Conservation (phyloP, 2,113 vertebrate species). For the Nycticryphes semicollaris region DNA sequence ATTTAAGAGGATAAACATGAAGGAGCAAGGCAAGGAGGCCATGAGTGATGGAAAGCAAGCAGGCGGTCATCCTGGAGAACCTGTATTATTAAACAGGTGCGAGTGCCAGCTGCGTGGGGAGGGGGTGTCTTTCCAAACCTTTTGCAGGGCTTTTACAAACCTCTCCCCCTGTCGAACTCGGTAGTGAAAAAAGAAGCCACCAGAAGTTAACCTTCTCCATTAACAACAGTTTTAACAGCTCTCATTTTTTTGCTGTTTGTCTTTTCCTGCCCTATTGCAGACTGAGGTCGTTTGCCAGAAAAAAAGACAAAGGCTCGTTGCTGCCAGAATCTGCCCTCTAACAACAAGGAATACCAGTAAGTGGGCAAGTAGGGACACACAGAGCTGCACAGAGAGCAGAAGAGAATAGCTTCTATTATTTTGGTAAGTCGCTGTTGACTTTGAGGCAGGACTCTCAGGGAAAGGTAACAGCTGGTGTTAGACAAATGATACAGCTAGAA, state of each 20-base stretch:
- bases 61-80: fast-evolving
- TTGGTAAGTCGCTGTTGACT: conserved; percentile 46
- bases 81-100: neutral
- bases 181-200: neutral
- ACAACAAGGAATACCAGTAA: conserved; percentile 41
- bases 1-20: neutral
- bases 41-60: neutral
- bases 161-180: neutral
- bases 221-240: neutral
- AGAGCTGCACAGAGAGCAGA: conserved; percentile 12
- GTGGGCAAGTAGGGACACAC: conserved; percentile 32
- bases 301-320: conserved; percentile 39
- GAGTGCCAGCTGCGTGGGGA: neutral
- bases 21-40: neutral
- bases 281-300: conserved; percentile 6
- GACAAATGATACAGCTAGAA: conserved; percentile 54
- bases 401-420: conserved; percentile 57
- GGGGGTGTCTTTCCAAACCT: neutral
- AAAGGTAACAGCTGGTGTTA: conserved; percentile 68
- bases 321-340: conserved; percentile 45
- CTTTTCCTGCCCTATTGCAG: neutral
- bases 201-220: neutral
- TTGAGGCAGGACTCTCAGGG: conserved; percentile 51
- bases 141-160: neutral
- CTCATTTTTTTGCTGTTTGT: neutral